Evolutionary conservation across 2,113 vertebrate species (phyloP).

Genomic region (Ploceus nigricollis): DNA sequence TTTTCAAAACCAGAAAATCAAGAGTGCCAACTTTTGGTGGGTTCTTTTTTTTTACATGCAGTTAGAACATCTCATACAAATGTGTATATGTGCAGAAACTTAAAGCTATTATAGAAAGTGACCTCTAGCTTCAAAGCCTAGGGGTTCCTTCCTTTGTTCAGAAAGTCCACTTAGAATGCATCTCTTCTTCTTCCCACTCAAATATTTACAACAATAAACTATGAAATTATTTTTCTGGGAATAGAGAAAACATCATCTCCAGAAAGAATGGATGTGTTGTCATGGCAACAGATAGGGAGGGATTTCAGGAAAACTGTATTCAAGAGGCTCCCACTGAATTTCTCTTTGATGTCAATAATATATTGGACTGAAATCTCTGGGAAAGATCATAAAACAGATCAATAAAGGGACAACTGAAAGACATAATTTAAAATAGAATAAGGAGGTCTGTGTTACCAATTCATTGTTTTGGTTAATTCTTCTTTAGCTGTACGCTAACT

Average conservation of each 20-base stretch:
- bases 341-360: background rate
- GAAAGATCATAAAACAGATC: background rate
- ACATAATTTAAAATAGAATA: background rate
- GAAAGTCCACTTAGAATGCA: background rate
- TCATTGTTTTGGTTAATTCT: background rate
- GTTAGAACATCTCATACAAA: background rate
- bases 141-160: background rate
- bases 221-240: background rate
- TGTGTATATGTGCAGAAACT: background rate
- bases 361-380: background rate
- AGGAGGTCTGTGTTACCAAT: background rate
- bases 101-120: background rate
- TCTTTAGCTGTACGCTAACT: background rate
- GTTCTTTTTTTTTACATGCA: rapidly evolving
- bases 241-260: background rate
- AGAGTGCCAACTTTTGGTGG: rapidly evolving
- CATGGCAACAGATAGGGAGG: background rate
- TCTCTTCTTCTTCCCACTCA: rapidly evolving
- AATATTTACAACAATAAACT: background rate
- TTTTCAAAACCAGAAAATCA: background rate
- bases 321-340: background rate
- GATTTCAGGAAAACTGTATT: slow-evolving; percentile 1
- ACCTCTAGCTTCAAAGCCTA: background rate
- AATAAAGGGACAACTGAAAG: background rate
- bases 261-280: background rate